Evolutionary conservation across 2,113 vertebrate species (phyloP).

Genomic region (Austrofundulus limnaeus): DNA sequence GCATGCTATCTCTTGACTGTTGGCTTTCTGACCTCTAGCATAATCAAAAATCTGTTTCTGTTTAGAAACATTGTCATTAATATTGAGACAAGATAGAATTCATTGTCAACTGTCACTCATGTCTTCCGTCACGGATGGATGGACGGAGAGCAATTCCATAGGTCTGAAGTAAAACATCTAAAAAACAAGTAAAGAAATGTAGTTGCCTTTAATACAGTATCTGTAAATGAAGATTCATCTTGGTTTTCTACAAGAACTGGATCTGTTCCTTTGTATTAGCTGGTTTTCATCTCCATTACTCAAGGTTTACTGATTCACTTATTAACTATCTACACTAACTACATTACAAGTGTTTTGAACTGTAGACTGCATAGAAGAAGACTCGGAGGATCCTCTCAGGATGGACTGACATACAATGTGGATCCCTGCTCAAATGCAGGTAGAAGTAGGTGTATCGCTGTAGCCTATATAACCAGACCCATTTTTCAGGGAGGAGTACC

Average conservation of each 20-base stretch:
- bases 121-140: no score
- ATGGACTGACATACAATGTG: not conserved
- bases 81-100: no score
- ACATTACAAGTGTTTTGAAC: not conserved
- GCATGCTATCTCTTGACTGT: no score
- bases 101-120: no score
- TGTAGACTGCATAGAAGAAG: not conserved
- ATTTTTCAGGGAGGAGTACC: slow-evolving; percentile 64
- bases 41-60: no score
- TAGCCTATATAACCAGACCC: slow-evolving; percentile 69
- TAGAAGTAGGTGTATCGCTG: slow-evolving; percentile 34
- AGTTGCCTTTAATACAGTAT: no score
- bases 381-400: no score
- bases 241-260: not conserved
- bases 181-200: no score
- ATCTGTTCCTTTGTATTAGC: not conserved
- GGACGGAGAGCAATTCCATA: no score
- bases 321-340: not conserved
- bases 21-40: no score
- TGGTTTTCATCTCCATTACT: not conserved
- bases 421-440: slow-evolving; percentile 31
- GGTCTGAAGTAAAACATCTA: no score
- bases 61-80: no score
- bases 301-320: not conserved
- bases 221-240: not conserved